These are phyloP conservation scores for Ormyrus thymus DNA, from an alignment of 2,888 invertebrate species.

Conservation along the genomic window DNA sequence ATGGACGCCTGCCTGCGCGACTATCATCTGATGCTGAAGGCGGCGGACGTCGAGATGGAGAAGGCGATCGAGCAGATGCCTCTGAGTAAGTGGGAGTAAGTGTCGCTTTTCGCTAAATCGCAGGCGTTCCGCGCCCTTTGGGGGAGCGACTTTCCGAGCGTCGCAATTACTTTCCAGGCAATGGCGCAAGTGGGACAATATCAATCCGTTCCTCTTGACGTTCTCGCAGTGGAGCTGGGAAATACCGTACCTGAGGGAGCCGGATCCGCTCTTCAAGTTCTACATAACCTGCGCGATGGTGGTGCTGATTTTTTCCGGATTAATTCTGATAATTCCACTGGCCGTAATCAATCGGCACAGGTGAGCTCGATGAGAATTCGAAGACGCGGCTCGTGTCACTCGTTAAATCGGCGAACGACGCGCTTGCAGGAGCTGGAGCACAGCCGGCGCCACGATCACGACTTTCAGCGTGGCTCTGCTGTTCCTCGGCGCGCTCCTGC, in stretches of 20 bases:
- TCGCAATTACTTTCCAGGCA: slow-evolving; percentile 76
- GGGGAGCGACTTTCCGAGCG: not conserved
- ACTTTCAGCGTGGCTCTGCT: slow-evolving; percentile 71
- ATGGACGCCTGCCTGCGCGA: slow-evolving; percentile 82
- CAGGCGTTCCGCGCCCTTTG: not conserved
- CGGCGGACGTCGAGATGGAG: slow-evolving; percentile 86
- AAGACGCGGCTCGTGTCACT: not conserved
- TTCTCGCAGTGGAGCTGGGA: slow-evolving; percentile 83
- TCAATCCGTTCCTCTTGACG: slow-evolving; percentile 80
- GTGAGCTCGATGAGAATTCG: not conserved
- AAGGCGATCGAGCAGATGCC: slow-evolving; percentile 89
- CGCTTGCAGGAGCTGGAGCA: slow-evolving; percentile 8
- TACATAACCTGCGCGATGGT: slow-evolving; percentile 81
- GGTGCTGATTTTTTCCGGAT: slow-evolving; percentile 77
- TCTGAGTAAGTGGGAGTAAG: slow-evolving; percentile 86
- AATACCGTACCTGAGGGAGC: slow-evolving; percentile 82
- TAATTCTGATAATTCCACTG: slow-evolving; percentile 80
- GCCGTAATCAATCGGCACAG: slow-evolving; percentile 65
- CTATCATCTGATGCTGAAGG: slow-evolving; percentile 81
- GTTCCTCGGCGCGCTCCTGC: slow-evolving; percentile 78
- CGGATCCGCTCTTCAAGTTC: slow-evolving; percentile 91
- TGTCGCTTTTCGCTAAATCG: slow-evolving; percentile 46
- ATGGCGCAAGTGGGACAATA: slow-evolving; percentile 79
- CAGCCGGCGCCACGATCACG: slow-evolving; percentile 72
- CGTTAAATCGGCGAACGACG: not conserved